Conservation (phyloP, 2,113 vertebrate species). For the Tupaia tana region DNA sequence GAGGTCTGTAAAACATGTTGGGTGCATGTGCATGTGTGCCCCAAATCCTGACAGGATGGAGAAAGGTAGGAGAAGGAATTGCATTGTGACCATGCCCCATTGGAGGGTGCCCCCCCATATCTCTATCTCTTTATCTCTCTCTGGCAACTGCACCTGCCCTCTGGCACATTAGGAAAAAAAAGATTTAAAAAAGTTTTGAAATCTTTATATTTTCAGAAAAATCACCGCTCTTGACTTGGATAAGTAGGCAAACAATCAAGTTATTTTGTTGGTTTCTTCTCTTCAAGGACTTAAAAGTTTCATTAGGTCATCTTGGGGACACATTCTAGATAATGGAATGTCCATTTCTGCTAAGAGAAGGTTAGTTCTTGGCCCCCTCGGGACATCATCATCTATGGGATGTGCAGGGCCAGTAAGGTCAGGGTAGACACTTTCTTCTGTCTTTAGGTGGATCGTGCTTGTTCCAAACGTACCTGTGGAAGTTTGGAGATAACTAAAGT, state of each 20-base stretch:
- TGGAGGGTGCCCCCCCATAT: no score
- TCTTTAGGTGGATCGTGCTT: conserved; percentile 16
- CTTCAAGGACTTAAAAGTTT: background rate
- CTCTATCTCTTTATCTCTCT: no score
- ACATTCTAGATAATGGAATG: background rate
- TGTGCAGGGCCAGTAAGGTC: background rate
- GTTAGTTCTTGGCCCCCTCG: background rate
- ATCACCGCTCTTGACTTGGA: background rate
- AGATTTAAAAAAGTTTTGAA: background rate
- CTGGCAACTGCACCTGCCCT: no score
- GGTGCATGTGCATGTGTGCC: no score
- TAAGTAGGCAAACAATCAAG: background rate
- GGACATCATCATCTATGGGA: background rate
- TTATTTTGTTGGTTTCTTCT: background rate
- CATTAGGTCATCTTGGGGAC: background rate
- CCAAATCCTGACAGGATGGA: no score
- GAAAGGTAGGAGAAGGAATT: no score
- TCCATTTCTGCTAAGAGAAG: background rate
- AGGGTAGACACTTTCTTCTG: background rate
- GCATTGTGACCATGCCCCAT: no score
- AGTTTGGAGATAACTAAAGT: background rate
- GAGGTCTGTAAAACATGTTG: no score
- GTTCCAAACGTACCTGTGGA: background rate
- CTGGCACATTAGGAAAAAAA: no score
- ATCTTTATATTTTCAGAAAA: background rate